phyloP scores from a whole-genome alignment of 2,113 vertebrate genomes.

The Mastomys coucha region DNA sequence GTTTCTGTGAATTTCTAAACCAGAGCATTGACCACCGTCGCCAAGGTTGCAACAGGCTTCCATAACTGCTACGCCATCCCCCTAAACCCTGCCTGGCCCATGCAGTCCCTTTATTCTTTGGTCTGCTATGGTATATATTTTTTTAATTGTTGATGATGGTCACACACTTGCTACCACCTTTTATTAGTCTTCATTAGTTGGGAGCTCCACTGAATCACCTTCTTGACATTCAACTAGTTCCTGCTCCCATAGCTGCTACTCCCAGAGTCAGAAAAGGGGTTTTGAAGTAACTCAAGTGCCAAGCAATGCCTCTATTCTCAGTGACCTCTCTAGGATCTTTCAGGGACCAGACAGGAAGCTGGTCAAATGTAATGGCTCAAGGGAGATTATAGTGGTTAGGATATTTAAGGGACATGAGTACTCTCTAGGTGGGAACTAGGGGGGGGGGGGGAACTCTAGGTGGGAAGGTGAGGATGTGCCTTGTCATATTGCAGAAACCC shows the following conservation, averaged over 20 bases:
- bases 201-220: not conserved
- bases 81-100: not conserved
- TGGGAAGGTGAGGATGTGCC: conserved; percentile 37
- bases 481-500: conserved; percentile 51
- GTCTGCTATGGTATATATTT: not conserved
- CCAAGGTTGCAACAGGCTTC: not conserved
- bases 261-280: not conserved
- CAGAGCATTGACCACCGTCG: not conserved
- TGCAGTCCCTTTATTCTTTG: not conserved
- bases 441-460: conserved; percentile 54
- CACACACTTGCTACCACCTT: not conserved
- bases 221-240: conserved; percentile 32
- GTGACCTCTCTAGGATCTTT: conserved; percentile 35
- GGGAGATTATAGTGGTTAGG: conserved; percentile 17
- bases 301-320: conserved; percentile 10
- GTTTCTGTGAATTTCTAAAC: conserved; percentile 5
- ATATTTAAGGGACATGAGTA: conserved; percentile 45
- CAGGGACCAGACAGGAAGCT: conserved; percentile 70
- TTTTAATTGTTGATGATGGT: not conserved
- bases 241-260: not conserved
- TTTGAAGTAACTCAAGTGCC: conserved; percentile 36
- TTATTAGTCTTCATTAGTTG: conserved; percentile 49
- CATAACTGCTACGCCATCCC: not conserved
- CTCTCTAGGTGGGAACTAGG: too few relatives aligned
- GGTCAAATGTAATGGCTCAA: not conserved